A percentile compares a stretch with the other conserved stretches of the same genome.
Conservation (phyloP, 1,140 invertebrate species). For the Parasteatoda tepidariorum region DNA sequence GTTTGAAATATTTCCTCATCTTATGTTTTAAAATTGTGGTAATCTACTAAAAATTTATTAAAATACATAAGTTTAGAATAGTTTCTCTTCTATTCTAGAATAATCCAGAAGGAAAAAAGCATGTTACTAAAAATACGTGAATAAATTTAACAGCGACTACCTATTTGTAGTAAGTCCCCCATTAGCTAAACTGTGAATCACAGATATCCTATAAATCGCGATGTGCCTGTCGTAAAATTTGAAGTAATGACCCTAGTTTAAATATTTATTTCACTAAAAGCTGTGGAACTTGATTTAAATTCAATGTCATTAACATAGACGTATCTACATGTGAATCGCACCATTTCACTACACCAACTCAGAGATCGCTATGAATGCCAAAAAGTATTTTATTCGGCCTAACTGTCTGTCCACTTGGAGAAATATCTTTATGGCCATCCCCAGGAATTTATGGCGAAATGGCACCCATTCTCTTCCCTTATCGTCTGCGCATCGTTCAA, state of each 20-base stretch:
- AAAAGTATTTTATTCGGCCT: not conserved
- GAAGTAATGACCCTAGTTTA: not conserved
- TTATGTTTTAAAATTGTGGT: no score
- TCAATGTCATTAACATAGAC: not conserved
- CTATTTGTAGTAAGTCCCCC: not conserved
- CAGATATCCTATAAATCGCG: not conserved
- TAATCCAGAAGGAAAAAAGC: no score
- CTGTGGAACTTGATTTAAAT: not conserved
- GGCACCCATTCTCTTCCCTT: not conserved
- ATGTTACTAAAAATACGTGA: no score
- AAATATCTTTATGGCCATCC: not conserved
- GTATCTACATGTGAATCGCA: not conserved
- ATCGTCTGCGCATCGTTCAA: not conserved
- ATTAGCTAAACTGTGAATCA: not conserved
- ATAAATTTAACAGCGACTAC: no score
- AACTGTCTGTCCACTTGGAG: not conserved
- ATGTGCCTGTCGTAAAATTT: not conserved
- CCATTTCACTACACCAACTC: not conserved
- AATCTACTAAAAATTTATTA: no score
- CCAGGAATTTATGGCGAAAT: not conserved
- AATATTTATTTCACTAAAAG: not conserved
- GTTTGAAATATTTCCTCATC: no score
- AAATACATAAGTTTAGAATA: no score
- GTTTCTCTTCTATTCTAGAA: no score
- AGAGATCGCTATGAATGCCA: not conserved